Percentiles rank a stretch among this genome's conserved stretches.
Evolutionary conservation across 2,797 vertebrate genomes (phyloP).

Genomic region (Molothrus aeneus): DNA sequence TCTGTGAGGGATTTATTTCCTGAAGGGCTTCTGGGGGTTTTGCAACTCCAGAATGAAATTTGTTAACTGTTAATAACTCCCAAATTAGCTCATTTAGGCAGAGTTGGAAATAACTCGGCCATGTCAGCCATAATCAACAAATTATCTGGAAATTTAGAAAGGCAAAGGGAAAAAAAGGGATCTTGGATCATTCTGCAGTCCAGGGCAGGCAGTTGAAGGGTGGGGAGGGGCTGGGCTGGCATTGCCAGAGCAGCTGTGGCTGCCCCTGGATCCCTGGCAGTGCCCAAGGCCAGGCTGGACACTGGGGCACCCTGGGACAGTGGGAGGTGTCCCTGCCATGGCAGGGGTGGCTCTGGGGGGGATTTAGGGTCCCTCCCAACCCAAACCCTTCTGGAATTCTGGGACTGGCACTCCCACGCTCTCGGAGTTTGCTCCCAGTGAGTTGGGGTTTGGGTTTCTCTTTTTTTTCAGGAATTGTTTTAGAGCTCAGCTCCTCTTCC

Average conservation of each 20-base stretch:
- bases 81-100: background rate
- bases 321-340: background rate
- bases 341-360: too few relatives aligned
- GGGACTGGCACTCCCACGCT: fast-evolving
- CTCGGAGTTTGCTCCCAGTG: background rate
- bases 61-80: background rate
- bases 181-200: background rate
- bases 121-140: background rate
- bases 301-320: background rate
- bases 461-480: background rate
- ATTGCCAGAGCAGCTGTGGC: background rate
- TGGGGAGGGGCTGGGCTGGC: background rate
- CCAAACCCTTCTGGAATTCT: background rate
- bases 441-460: background rate
- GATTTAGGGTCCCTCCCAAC: too few relatives aligned
- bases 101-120: background rate
- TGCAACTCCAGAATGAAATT: background rate
- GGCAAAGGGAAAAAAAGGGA: background rate
- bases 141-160: background rate
- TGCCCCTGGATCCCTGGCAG: background rate
- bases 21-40: background rate
- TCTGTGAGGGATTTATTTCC: background rate
- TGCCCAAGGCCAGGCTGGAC: background rate
- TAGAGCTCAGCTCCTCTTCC: background rate
- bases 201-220: background rate